Conservation (phyloP, 2,888 invertebrate genomes). For the Andrena bicolor region DNA sequence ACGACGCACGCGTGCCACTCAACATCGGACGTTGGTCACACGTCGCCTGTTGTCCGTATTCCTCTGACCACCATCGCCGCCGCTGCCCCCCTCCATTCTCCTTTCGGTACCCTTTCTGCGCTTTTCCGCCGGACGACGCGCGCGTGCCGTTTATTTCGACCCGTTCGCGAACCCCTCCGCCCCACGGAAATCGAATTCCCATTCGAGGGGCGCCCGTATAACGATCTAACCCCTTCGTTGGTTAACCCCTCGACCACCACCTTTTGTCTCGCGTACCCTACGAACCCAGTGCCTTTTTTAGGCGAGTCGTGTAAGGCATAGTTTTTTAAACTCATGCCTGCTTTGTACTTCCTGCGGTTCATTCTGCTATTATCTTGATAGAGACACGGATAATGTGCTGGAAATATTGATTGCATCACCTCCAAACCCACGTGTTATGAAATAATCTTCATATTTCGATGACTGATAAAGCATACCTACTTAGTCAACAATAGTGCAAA, state of each 20-base stretch:
- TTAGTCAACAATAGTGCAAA: too few relatives aligned
- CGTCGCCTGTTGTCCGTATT: constrained; percentile 32
- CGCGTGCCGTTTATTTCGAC: constrained; percentile 45
- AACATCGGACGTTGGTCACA: constrained; percentile 57
- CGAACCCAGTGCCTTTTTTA: background rate
- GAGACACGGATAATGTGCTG: too few relatives aligned
- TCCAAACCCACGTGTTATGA: too few relatives aligned
- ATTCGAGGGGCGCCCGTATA: background rate
- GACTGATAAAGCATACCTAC: too few relatives aligned
- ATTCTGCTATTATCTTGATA: too few relatives aligned
- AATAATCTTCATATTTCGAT: too few relatives aligned
- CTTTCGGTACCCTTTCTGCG: background rate
- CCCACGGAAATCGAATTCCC: constrained; percentile 45
- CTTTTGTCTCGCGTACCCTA: background rate
- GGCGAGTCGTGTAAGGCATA: background rate
- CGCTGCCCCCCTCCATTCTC: background rate
- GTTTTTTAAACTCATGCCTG: too few relatives aligned
- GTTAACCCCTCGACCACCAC: background rate
- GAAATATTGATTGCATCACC: too few relatives aligned
- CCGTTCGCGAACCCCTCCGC: background rate
- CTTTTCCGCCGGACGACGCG: background rate
- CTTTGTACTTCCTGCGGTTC: too few relatives aligned
- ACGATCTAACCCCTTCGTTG: background rate
- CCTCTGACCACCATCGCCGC: background rate
- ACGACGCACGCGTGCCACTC: constrained; percentile 62